These are phyloP conservation scores for Ochropleura leucogaster DNA, from an alignment of 2,888 invertebrate species.

Conservation along the genomic window DNA sequence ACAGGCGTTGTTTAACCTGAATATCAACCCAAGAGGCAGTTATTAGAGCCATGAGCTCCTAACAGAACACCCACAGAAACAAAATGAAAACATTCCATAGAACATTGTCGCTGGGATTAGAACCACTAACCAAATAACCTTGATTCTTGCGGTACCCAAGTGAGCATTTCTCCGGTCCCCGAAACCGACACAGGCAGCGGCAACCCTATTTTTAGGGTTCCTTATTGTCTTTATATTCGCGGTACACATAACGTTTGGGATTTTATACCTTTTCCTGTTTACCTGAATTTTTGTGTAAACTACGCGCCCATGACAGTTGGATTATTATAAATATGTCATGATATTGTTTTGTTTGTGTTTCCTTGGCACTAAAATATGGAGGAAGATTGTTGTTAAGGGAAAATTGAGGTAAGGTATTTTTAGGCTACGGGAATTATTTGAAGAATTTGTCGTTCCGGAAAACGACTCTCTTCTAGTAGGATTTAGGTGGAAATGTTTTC, in stretches of 20 bases:
- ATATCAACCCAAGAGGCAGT: neutral
- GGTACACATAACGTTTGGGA: conserved; percentile 76
- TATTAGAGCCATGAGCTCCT: neutral
- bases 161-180: conserved; percentile 71
- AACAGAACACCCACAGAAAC: neutral
- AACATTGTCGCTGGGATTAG: conserved; percentile 37
- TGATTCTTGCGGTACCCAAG: conserved; percentile 74
- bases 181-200: conserved; percentile 71
- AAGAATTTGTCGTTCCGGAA: neutral
- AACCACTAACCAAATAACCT: conserved; percentile 68
- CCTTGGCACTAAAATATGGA: conserved; percentile 2
- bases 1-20: neutral
- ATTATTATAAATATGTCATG: conserved; percentile 47
- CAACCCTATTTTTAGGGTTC: conserved; percentile 67
- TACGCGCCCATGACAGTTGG: conserved; percentile 22
- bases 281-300: conserved; percentile 32
- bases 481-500: neutral
- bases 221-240: conserved; percentile 71
- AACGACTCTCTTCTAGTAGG: neutral
- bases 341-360: conserved; percentile 40
- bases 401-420: neutral
- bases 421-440: neutral
- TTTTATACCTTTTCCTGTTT: conserved; percentile 62
- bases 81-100: neutral
- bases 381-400: conserved; percentile 16